These are phyloP conservation scores for Catostylus mosaicus DNA, from an alignment of 30 jellyfish, hydroid and myxozoan genomes.

Conservation along the genomic window DNA sequence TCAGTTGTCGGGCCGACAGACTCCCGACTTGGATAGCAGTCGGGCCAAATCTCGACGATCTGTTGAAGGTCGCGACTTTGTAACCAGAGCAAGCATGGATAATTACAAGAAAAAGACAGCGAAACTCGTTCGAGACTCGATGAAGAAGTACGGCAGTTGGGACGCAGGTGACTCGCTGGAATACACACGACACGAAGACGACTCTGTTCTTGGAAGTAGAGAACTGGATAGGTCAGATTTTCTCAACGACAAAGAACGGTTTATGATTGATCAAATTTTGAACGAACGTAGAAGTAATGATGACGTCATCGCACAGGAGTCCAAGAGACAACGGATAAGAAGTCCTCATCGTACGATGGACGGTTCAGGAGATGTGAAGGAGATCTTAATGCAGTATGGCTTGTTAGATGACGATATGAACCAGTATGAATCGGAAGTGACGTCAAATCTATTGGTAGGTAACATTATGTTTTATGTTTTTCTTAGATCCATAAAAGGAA, in stretches of 20 bases:
- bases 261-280: slow-evolving; percentile 23
- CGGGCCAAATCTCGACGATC: slow-evolving; percentile 34
- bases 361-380: slow-evolving; percentile 43
- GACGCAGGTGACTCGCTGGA: background rate
- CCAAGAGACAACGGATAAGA: slow-evolving; percentile 10
- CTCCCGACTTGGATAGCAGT: slow-evolving; percentile 18
- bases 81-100: slow-evolving; percentile 51
- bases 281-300: slow-evolving; percentile 13
- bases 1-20: slow-evolving; percentile 14
- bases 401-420: slow-evolving; percentile 49
- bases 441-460: slow-evolving; percentile 42
- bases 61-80: slow-evolving; percentile 42
- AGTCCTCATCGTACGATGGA: slow-evolving; percentile 7
- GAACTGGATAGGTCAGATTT: slow-evolving; percentile 7
- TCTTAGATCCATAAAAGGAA: too few relatives aligned
- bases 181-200: background rate
- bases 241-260: slow-evolving; percentile 19
- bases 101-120: slow-evolving; percentile 44
- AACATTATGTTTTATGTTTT: too few relatives aligned
- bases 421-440: slow-evolving; percentile 13
- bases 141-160: slow-evolving; percentile 12
- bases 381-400: slow-evolving; percentile 56
- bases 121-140: slow-evolving; percentile 31
- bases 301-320: background rate
- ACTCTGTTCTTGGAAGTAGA: slow-evolving; percentile 15